Evolutionary conservation across 2,797 vertebrate species (phyloP).

Genomic region (Fundulus diaphanus): DNA sequence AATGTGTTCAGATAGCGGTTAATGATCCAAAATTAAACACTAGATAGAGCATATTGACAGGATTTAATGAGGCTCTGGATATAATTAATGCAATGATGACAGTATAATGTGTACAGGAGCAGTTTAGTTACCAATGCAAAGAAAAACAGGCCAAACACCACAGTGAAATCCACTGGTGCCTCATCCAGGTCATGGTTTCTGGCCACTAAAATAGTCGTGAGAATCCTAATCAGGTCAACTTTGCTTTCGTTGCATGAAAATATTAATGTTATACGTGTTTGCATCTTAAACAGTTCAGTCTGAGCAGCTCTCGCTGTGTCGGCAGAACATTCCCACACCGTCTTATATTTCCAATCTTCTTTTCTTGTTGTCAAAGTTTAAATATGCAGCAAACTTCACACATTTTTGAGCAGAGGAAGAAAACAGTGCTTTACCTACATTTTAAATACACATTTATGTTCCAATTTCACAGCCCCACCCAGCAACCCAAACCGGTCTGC

Average conservation of each 20-base stretch:
- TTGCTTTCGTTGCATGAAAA: background rate
- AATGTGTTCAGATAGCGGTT: background rate
- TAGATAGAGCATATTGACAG: background rate
- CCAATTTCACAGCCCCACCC: too few species aligned
- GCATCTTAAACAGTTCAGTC: background rate
- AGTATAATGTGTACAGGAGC: background rate
- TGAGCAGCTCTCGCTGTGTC: background rate
- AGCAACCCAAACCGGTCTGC: too few species aligned
- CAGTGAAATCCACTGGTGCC: background rate
- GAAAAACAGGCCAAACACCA: background rate
- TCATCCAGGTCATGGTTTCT: background rate
- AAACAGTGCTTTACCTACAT: too few species aligned
- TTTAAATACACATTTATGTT: too few species aligned
- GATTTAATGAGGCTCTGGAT: background rate
- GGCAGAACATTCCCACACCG: background rate
- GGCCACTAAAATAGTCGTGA: background rate
- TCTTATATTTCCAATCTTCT: background rate
- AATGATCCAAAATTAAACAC: background rate
- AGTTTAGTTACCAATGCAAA: background rate
- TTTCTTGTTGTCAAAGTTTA: background rate
- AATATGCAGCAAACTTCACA: background rate
- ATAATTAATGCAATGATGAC: background rate
- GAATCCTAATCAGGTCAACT: background rate
- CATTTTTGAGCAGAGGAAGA: too few species aligned
- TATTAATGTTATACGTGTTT: background rate